Conservation (phyloP, 2,113 vertebrate species). For the Nipponia nippon region DNA sequence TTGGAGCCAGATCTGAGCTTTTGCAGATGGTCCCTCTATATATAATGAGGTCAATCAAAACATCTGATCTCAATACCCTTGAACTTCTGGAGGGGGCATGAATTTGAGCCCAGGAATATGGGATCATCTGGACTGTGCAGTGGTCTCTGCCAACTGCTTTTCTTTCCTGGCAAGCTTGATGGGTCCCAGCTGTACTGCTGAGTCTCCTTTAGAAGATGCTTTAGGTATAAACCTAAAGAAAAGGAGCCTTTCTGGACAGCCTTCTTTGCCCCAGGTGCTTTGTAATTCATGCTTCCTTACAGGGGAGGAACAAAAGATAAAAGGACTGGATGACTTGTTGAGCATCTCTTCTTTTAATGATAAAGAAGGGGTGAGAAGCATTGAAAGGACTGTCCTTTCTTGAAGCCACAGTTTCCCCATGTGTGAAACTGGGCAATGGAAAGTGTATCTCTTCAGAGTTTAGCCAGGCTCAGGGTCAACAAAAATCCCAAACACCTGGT, state of each 20-base stretch:
- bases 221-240: background rate
- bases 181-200: background rate
- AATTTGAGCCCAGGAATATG: constrained; percentile 4
- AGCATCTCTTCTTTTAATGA: background rate
- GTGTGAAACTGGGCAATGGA: background rate
- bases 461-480: background rate
- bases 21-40: constrained; percentile 33
- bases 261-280: background rate
- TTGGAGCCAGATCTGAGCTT: constrained; percentile 43
- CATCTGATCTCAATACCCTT: constrained; percentile 47
- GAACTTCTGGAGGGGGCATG: constrained; percentile 14
- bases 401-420: background rate
- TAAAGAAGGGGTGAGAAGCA: background rate
- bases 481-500: background rate
- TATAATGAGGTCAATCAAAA: constrained; percentile 53
- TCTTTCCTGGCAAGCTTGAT: constrained; percentile 7
- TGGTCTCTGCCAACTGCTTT: constrained; percentile 10
- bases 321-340: background rate
- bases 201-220: background rate
- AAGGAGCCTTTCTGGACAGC: background rate
- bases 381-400: background rate
- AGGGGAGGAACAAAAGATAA: background rate
- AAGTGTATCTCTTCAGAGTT: background rate
- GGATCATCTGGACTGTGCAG: constrained; percentile 3
- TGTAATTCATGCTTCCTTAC: background rate